Conservation (phyloP, 1,140 invertebrate species). For the Coptotermes formosanus region DNA sequence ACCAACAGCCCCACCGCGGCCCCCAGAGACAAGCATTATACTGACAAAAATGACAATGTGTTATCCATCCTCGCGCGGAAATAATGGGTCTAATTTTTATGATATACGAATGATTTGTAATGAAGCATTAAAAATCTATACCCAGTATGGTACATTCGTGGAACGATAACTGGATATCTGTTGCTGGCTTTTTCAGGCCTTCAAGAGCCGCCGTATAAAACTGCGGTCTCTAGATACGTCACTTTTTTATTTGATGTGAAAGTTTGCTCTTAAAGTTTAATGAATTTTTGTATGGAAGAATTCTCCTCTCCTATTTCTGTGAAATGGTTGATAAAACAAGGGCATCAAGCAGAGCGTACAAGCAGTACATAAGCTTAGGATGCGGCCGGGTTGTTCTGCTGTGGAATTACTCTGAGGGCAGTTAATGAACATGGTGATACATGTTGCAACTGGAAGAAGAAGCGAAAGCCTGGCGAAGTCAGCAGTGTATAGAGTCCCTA, state of each 20-base stretch:
- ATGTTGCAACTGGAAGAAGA: background rate
- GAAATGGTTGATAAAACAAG: background rate
- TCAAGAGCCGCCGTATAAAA: too few relatives aligned
- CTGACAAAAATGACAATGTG: too few relatives aligned
- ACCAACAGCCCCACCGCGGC: too few relatives aligned
- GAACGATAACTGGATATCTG: too few relatives aligned
- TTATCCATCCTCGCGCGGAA: too few relatives aligned
- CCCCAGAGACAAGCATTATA: too few relatives aligned
- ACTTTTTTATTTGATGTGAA: too few relatives aligned
- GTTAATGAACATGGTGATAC: slow-evolving; percentile 16
- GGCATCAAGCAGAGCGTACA: background rate
- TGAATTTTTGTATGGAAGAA: slow-evolving; percentile 13
- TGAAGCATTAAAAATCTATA: too few relatives aligned
- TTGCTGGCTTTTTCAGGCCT: background rate
- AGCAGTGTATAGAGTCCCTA: background rate
- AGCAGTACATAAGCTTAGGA: background rate
- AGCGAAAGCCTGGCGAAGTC: background rate
- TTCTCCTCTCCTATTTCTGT: background rate
- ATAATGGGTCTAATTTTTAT: too few relatives aligned
- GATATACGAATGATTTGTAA: too few relatives aligned
- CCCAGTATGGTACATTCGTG: too few relatives aligned
- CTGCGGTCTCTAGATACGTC: too few relatives aligned
- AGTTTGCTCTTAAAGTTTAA: background rate
- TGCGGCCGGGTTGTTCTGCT: background rate
- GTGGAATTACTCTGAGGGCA: background rate